Evolutionary conservation across 2,797 vertebrate species (phyloP).

Genomic region (Anguilla megastoma): DNA sequence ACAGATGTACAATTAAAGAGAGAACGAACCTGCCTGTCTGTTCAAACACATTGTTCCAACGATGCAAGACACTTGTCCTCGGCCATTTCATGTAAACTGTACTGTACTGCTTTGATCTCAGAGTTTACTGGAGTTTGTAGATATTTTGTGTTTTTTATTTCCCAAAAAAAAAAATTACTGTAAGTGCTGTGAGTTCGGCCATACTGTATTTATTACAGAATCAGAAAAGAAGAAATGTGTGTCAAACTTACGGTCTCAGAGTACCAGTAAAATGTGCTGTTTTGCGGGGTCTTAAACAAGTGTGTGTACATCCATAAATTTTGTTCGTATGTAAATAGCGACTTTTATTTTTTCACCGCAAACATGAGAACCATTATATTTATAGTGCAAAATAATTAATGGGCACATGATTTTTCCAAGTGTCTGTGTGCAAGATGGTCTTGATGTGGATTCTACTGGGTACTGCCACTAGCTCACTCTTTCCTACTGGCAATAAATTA

Average conservation of each 20-base stretch:
- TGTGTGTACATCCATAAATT: conserved; percentile 81
- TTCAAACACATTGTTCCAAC: conserved; percentile 84
- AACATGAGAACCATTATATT: conserved; percentile 89
- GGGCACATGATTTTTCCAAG: conserved; percentile 71
- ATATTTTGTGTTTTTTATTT: conserved; percentile 88
- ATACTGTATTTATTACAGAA: conserved; percentile 67
- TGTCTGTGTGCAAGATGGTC: conserved; percentile 80
- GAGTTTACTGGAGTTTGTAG: conserved; percentile 92
- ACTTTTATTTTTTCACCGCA: conserved; percentile 81
- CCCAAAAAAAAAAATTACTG: conserved; percentile 58
- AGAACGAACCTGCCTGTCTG: conserved; percentile 56
- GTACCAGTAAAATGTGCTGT: conserved; percentile 71
- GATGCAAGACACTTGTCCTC: conserved; percentile 72
- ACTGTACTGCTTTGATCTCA: conserved; percentile 99
- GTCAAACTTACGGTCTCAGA: conserved; percentile 70
- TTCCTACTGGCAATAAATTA: conserved; percentile 99
- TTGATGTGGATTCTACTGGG: conserved; percentile 99
- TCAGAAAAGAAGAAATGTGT: conserved; percentile 50
- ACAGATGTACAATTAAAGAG: not conserved
- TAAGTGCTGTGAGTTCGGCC: conserved; percentile 79
- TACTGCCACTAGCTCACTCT: conserved; percentile 97
- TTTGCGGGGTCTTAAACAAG: conserved; percentile 81
- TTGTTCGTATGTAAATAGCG: conserved; percentile 72
- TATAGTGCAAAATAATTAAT: conserved; percentile 78
- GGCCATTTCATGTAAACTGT: conserved; percentile 90